These are phyloP conservation scores for Lepidurus arcticus DNA, from an alignment of 1,140 invertebrate genomes.

Conservation along the genomic window DNA sequence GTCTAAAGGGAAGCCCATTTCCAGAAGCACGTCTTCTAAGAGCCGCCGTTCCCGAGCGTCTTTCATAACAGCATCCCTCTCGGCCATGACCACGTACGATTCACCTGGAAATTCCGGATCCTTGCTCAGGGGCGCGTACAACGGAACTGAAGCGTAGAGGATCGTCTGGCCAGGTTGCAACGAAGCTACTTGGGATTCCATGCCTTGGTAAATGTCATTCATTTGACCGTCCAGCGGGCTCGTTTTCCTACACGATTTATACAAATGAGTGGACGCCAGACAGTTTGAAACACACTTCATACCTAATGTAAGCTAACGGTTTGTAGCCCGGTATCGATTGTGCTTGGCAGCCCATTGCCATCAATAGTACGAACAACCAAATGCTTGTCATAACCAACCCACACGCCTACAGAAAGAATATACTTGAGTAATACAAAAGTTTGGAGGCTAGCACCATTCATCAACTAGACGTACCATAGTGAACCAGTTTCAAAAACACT, in stretches of 20 bases:
- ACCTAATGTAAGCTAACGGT: neutral
- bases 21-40: constrained; percentile 30
- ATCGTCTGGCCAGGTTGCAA: constrained; percentile 30
- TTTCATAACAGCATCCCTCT: constrained; percentile 27
- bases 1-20: constrained; percentile 32
- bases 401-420: no score
- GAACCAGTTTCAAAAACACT: neutral
- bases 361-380: neutral
- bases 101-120: constrained; percentile 31
- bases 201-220: constrained; percentile 31
- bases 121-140: constrained; percentile 28
- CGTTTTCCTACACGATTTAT: neutral
- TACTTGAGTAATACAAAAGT: no score
- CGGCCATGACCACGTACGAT: constrained; percentile 26
- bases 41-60: constrained; percentile 12
- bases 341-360: neutral
- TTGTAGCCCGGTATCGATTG: constrained; percentile 15
- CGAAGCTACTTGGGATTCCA: constrained; percentile 23
- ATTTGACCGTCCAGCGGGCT: constrained; percentile 27
- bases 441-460: no score
- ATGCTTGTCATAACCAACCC: no score
- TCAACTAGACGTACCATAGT: no score
- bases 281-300: neutral
- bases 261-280: neutral
- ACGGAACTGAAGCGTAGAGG: constrained; percentile 31